Evolutionary conservation across 2,113 vertebrate species (phyloP).

Genomic region (Osmerus mordax): DNA sequence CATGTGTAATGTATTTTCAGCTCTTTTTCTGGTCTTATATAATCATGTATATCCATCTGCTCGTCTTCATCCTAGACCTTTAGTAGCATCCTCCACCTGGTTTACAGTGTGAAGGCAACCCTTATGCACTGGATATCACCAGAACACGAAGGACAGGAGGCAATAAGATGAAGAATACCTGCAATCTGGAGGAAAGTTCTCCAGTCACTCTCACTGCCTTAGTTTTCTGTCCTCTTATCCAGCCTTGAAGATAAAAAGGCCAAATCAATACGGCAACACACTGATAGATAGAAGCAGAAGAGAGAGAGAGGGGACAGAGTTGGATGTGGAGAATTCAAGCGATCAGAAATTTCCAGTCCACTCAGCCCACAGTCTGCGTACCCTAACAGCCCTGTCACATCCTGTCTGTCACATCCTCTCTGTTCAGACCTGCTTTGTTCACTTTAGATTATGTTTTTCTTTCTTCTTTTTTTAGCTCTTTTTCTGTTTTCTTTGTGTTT

Average conservation of each 20-base stretch:
- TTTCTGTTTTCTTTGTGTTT: constrained; percentile 44
- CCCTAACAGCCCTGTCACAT: constrained; percentile 84
- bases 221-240: constrained; percentile 94
- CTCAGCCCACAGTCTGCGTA: constrained; percentile 81
- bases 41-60: constrained; percentile 34
- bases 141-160: constrained; percentile 91
- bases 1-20: too few species aligned
- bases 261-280: constrained; percentile 96
- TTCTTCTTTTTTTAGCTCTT: constrained; percentile 13
- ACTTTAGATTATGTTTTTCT: constrained; percentile 59
- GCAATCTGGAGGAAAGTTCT: constrained; percentile 90
- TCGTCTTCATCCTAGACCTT: constrained; percentile 45
- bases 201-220: constrained; percentile 84
- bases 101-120: constrained; percentile 80
- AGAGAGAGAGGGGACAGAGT: constrained; percentile 74
- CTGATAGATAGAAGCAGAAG: constrained; percentile 88
- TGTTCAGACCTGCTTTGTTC: constrained; percentile 62
- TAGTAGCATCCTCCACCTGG: constrained; percentile 77
- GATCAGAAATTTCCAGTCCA: constrained; percentile 90
- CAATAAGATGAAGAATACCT: constrained; percentile 89
- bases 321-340: constrained; percentile 94
- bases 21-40: constrained; percentile 21
- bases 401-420: constrained; percentile 71
- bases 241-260: constrained; percentile 93
- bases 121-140: constrained; percentile 86